Evolutionary conservation across 2,113 vertebrate genomes (phyloP).

Genomic region (Phalacrocorax aristotelis): DNA sequence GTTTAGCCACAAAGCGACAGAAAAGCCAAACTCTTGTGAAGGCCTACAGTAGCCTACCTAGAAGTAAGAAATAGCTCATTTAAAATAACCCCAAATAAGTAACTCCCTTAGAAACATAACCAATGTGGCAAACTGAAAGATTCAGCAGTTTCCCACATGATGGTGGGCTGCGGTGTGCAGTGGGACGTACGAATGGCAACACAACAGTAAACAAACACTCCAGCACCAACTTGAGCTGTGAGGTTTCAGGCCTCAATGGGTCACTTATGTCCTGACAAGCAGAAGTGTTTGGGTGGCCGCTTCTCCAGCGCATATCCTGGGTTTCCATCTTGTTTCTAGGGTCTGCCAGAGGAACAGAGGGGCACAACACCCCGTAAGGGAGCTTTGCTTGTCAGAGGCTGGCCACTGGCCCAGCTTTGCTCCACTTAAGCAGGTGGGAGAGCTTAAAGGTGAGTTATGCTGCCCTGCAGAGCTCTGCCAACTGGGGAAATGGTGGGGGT

Average conservation of each 20-base stretch:
- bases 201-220: fast-evolving
- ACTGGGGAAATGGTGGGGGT: background rate
- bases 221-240: fast-evolving
- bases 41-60: background rate
- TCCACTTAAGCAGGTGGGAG: background rate
- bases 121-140: fast-evolving
- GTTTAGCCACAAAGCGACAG: background rate
- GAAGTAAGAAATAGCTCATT: background rate
- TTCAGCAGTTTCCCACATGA: fast-evolving
- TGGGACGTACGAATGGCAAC: fast-evolving
- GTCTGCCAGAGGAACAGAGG: background rate
- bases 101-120: background rate
- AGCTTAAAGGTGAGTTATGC: background rate
- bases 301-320: background rate
- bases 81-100: background rate
- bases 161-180: fast-evolving
- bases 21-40: background rate
- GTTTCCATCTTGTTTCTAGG: background rate
- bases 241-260: background rate
- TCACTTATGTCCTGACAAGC: fast-evolving
- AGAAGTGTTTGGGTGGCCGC: fast-evolving
- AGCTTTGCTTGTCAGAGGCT: background rate
- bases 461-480: background rate
- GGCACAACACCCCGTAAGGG: fast-evolving
- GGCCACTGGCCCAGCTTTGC: background rate